Base-by-base conservation (phyloP, 2,797 vertebrate species). In the Synanceia verrucosa region DNA sequence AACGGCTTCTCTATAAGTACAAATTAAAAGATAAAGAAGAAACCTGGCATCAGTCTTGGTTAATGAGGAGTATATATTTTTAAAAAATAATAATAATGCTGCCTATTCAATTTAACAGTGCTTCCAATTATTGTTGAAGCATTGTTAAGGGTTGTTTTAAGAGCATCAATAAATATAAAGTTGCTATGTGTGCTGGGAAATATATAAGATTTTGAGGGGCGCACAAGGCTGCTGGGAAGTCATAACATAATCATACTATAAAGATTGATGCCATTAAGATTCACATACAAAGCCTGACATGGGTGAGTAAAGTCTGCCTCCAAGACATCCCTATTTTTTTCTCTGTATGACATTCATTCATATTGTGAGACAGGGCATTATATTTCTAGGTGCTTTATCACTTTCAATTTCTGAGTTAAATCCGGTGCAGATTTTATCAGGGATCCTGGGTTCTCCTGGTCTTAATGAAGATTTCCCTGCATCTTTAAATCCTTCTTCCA, bases 401-500 rank as follows among this genome's bases (percentile, higher is more conserved):
- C 61, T 28, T 50, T 44, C 51, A 57, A 24, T 74, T 58, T 18
- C 28, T 60, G 69, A 70, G 39, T 85, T 79, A 65, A 68, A 72
- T 50, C 18, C 47, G 34, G 23, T 48, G 53, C 23, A 55, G 16
- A 62, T 85, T 81, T 37, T 60, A 84, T 84, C 70, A 68, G 62
- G n/a, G 52, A 71, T 72, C 65, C 57, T 37, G 59, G 58, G 71
- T 82, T 68, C 61, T 81, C 48, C 52, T 46, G 51, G 67, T 61
- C 51, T 52, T 78, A 86, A 90, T 86, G 73, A 89, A 86, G 81
- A 90, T 68, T 80, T 87, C 62, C 51, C 47, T 81, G 70, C 69
- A n/a, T 71, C 82, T 90, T 86, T 83, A 89, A 89, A 90, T 85
- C 66, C 65, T 65, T 83, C 62, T 87, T 84, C 59, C 64, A 59